Conservation (phyloP, 2,888 invertebrate species). For the Callinectes sapidus region DNA sequence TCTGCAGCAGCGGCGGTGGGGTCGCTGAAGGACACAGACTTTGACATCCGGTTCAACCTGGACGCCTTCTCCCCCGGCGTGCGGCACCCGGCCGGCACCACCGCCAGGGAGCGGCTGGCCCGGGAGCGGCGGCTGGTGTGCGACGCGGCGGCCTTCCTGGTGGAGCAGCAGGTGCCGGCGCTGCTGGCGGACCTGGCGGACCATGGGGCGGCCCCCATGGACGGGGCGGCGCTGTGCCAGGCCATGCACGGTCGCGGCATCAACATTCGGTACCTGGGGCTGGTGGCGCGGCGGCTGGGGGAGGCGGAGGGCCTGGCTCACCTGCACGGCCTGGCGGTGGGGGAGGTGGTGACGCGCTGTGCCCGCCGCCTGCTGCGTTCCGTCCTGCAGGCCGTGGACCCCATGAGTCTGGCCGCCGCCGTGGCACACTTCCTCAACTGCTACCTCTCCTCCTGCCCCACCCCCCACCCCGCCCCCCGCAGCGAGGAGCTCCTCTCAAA, state of each 20-base stretch:
- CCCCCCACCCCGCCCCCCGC: conserved; percentile 82
- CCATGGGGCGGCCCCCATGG: conserved; percentile 95
- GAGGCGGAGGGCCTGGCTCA: conserved; percentile 87
- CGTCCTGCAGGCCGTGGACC: conserved; percentile 93
- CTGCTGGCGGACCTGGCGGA: conserved; percentile 89
- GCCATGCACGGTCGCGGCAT: conserved; percentile 96
- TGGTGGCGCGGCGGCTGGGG: conserved; percentile 87
- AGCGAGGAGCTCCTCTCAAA: conserved; percentile 81
- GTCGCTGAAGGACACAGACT: conserved; percentile 95
- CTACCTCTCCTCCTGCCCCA: conserved; percentile 86
- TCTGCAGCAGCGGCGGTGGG: conserved; percentile 94
- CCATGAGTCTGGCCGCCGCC: conserved; percentile 92
- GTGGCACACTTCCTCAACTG: conserved; percentile 98
- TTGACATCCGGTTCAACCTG: conserved; percentile 98
- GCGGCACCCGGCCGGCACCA: conserved; percentile 84
- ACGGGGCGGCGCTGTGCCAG: conserved; percentile 93
- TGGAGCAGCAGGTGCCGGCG: conserved; percentile 94
- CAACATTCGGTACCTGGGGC: conserved; percentile 96
- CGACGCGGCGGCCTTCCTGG: conserved; percentile 95
- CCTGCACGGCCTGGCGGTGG: conserved; percentile 90
- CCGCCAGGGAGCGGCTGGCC: conserved; percentile 83
- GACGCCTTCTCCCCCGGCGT: conserved; percentile 98
- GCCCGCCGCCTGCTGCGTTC: conserved; percentile 95
- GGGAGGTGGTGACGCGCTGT: conserved; percentile 91
- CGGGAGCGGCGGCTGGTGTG: conserved; percentile 93